phyloP scores from a whole-genome alignment of 2,888 invertebrate genomes.

The Drosophila birchii region DNA sequence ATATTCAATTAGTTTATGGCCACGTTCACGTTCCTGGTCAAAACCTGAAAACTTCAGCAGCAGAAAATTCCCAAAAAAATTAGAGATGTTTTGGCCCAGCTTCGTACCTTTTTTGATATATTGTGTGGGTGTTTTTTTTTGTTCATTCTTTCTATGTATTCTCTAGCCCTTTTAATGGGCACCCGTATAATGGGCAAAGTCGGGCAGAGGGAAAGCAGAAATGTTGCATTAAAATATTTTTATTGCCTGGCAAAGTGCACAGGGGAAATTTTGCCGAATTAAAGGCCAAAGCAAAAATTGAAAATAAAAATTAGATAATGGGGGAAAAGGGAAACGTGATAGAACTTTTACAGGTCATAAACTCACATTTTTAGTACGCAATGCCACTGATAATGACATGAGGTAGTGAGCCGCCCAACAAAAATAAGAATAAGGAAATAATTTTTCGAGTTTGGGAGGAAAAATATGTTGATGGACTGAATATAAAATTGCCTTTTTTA shows the following conservation, averaged over 20 bases:
- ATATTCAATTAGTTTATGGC: constrained; percentile 80
- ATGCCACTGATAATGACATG: constrained; percentile 31
- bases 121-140: constrained; percentile 24
- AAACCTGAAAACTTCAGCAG: constrained; percentile 31
- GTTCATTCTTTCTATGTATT: constrained; percentile 49
- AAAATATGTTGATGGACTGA: neutral
- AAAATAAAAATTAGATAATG: constrained; percentile 73
- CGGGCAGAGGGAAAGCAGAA: constrained; percentile 49
- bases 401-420: neutral
- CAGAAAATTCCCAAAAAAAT: constrained; percentile 57
- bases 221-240: constrained; percentile 75
- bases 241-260: constrained; percentile 58
- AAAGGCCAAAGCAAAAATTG: constrained; percentile 64
- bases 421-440: neutral
- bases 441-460: neutral
- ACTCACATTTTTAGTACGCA: constrained; percentile 26
- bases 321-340: constrained; percentile 39
- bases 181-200: constrained; percentile 35
- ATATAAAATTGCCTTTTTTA: neutral
- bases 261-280: constrained; percentile 48
- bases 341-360: constrained; percentile 64
- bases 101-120: constrained; percentile 64
- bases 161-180: constrained; percentile 68
- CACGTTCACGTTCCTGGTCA: constrained; percentile 61
- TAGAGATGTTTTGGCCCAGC: constrained; percentile 54